Percentiles rank a stretch among this genome's conserved stretches.
Conservation (phyloP, 2,113 vertebrate species). For the Lagenorhynchus albirostris region DNA sequence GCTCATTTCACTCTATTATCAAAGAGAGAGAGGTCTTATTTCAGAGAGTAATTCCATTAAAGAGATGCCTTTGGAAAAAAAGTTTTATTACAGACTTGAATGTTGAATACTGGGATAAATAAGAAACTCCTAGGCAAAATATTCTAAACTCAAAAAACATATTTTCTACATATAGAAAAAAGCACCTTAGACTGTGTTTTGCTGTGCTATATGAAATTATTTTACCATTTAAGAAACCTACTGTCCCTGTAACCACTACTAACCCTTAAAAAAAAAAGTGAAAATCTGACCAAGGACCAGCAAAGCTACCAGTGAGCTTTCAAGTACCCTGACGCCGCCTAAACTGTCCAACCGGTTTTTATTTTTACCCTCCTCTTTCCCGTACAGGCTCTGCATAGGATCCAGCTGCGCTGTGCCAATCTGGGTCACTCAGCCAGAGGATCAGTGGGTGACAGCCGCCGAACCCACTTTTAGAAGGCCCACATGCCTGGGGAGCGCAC, state of each 20-base stretch:
- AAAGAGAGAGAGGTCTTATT: neutral
- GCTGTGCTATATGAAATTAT: neutral
- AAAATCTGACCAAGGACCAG: neutral
- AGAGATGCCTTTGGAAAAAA: neutral
- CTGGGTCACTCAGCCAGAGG: constrained; percentile 64
- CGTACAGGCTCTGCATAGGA: neutral
- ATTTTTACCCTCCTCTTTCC: constrained; percentile 74
- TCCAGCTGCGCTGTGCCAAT: constrained; percentile 72
- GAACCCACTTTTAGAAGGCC: constrained; percentile 56
- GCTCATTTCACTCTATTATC: neutral
- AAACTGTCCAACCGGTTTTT: constrained; percentile 61
- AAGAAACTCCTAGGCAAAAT: neutral
- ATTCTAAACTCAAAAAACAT: neutral
- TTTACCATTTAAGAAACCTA: neutral
- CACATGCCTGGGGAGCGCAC: neutral
- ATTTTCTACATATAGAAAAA: neutral
- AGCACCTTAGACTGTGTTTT: neutral
- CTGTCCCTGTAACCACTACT: neutral
- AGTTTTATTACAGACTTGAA: neutral
- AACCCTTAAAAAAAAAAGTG: neutral
- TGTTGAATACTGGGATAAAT: neutral
- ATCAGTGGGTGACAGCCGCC: constrained; percentile 59
- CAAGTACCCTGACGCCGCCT: neutral
- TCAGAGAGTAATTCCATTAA: neutral
- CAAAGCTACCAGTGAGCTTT: neutral